Conservation (phyloP, 2,797 vertebrate species). For the Sebastes kiyomatsui region DNA sequence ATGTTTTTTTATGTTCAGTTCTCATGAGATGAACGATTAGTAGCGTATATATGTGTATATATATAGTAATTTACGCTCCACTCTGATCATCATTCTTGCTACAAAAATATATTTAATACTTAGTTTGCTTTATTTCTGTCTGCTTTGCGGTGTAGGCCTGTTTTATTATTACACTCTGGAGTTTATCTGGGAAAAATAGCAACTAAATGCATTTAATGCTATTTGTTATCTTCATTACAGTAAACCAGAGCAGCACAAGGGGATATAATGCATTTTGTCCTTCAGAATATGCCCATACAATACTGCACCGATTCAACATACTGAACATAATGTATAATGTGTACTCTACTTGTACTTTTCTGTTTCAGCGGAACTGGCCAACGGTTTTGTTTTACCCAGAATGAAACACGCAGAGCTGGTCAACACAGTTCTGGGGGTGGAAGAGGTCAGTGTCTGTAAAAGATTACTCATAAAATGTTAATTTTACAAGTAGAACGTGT, state of each 20-base stretch:
- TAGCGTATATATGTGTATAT: no score
- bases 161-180: not conserved
- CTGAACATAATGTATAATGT: not conserved
- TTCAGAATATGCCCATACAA: not conserved
- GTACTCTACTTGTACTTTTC: not conserved
- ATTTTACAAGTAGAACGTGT: not conserved
- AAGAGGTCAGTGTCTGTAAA: slow-evolving; percentile 59
- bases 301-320: not conserved
- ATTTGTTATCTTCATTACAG: not conserved
- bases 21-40: not conserved
- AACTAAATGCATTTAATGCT: not conserved
- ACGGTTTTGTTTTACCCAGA: slow-evolving; percentile 60
- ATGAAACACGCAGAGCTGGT: slow-evolving; percentile 34
- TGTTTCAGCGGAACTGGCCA: slow-evolving; percentile 54
- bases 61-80: no score
- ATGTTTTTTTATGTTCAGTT: not conserved
- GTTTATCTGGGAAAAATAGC: not conserved
- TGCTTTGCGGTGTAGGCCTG: not conserved
- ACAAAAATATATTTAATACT: no score
- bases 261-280: not conserved
- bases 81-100: no score
- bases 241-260: not conserved
- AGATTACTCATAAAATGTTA: not conserved
- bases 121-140: no score
- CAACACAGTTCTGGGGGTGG: slow-evolving; percentile 61